Base-by-base conservation (phyloP, 2,113 vertebrate species). In the Otis tarda region DNA sequence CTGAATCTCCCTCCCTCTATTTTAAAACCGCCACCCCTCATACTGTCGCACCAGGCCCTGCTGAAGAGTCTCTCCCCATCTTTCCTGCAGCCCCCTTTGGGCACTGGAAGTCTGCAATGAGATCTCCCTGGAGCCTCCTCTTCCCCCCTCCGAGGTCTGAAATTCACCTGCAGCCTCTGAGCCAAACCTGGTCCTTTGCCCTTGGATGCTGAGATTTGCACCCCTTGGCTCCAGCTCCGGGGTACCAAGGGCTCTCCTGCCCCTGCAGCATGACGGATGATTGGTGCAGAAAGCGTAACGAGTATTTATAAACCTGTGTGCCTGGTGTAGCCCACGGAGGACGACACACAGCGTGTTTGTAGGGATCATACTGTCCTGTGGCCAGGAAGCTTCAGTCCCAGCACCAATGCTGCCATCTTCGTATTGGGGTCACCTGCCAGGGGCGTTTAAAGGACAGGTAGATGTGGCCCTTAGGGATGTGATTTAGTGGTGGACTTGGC, bases 261-360 rank as follows among this genome's bases (percentile, higher is more conserved):
- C 45, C 2, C 60, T 15, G 60, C 79, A 61, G 50, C 23, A 0
- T 28, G 3, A 0, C 0, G 3, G 6, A 4, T 2, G 23, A 16
- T 18, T 5, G 2, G 14, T 21, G 67, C 31, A 23, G 23, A 9
- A 60, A 21, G 12, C 28, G 3, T 3, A 31, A 12, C 1, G 4
- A 22, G 39, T 2, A 1, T 31, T 37, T 18, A 1, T 4, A 24
- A 50, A 33, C 12, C 57, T 24, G 31, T 3, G 2, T 1, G 45
- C 21, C 16, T 9, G 19, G 21, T 19, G 80, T 5, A 41, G 50
- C 30, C 71, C 6, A 0, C 53, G 6, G n/a, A 24, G 39, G 31
- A 9, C 7, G 79, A 12, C 24, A 2, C 1, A 1, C 11, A 5
- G 20, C 2, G 11, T 6, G 21, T 35, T 20, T 68, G 41, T 27